These are phyloP conservation scores for Sturnira hondurensis DNA, from an alignment of 2,113 vertebrate genomes.

Conservation along the genomic window DNA sequence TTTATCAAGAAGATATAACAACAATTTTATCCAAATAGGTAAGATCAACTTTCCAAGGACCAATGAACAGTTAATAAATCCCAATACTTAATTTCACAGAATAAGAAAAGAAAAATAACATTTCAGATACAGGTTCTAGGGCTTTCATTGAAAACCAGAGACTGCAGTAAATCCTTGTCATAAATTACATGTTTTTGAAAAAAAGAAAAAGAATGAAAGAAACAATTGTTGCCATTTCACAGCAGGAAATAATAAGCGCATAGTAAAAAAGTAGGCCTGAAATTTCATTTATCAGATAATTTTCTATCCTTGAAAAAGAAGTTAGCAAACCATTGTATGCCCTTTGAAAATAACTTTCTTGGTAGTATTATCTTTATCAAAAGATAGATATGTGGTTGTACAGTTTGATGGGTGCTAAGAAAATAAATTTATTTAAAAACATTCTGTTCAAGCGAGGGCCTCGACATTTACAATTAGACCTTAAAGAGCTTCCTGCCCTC, in stretches of 20 bases:
- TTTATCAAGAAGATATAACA: background rate
- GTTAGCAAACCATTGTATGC: background rate
- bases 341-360: background rate
- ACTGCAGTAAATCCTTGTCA: background rate
- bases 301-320: background rate
- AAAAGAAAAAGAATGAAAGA: background rate
- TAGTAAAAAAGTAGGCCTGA: background rate
- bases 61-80: background rate
- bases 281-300: background rate
- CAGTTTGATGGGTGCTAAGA: background rate
- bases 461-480: background rate
- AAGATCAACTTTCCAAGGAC: background rate
- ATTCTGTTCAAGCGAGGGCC: background rate
- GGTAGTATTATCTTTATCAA: background rate
- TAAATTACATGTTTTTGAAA: background rate
- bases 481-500: background rate
- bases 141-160: background rate
- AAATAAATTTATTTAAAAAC: background rate
- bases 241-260: background rate
- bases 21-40: background rate
- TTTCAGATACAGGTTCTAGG: background rate
- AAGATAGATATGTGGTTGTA: background rate
- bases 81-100: background rate
- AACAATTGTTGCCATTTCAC: background rate
- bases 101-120: background rate